Evolutionary conservation across 1,140 invertebrate genomes (phyloP).

Genomic region (Pogonomyrmex barbatus): DNA sequence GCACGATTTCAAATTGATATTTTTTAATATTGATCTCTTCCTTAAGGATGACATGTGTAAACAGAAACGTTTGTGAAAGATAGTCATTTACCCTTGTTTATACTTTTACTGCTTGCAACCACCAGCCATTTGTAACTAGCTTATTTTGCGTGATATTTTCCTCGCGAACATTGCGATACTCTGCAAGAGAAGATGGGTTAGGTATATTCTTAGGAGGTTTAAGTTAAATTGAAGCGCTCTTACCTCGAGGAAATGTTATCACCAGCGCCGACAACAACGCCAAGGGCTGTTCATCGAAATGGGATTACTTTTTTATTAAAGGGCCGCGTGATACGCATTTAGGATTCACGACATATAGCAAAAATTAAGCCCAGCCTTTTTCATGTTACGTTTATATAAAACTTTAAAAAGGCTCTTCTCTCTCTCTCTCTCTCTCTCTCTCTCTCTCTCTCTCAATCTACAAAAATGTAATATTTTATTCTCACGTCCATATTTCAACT

Average conservation of each 20-base stretch:
- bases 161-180: slow-evolving; percentile 31
- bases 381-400: slow-evolving; percentile 35
- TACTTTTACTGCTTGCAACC: background rate
- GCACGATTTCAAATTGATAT: slow-evolving; percentile 10
- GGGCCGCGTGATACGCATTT: slow-evolving; percentile 49
- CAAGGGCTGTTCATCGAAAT: slow-evolving; percentile 71
- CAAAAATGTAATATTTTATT: background rate
- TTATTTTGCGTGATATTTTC: slow-evolving; percentile 41
- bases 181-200: slow-evolving; percentile 9
- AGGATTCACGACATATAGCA: slow-evolving; percentile 48
- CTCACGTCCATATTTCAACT: background rate
- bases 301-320: slow-evolving; percentile 76
- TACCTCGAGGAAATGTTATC: slow-evolving; percentile 65
- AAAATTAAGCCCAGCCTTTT: slow-evolving; percentile 49
- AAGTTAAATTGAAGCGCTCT: slow-evolving; percentile 75
- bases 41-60: background rate
- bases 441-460: background rate
- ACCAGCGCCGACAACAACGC: slow-evolving; percentile 57
- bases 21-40: slow-evolving; percentile 5
- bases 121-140: background rate
- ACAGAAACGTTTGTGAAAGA: background rate
- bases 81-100: background rate
- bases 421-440: background rate
- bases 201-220: slow-evolving; percentile 74
- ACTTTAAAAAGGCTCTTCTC: slow-evolving; percentile 1